Percentiles rank a stretch among this genome's conserved stretches.
These are phyloP conservation scores for Phyllotreta striolata DNA, from an alignment of 2,888 invertebrate species.

Conservation along the genomic window DNA sequence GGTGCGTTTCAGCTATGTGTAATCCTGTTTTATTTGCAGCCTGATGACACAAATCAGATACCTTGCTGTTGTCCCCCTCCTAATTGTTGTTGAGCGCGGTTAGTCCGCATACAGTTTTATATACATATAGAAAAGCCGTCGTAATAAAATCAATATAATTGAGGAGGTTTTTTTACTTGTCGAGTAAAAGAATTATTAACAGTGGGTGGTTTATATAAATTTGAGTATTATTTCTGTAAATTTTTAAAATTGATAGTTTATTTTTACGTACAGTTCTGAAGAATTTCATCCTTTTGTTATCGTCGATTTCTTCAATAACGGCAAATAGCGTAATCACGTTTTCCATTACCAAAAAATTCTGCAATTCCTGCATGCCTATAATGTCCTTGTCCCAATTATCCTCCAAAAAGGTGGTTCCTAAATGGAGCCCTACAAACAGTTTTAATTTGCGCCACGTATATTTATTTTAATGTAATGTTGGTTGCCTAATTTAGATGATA, in stretches of 20 bases:
- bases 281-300: constrained; percentile 51
- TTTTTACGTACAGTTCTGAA: constrained; percentile 45
- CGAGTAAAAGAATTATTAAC: no score
- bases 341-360: constrained; percentile 63
- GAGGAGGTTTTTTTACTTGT: no score
- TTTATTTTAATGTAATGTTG: not conserved
- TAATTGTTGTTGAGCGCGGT: no score
- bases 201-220: no score
- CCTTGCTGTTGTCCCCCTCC: no score
- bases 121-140: no score
- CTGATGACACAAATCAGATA: no score
- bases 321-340: constrained; percentile 62
- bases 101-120: no score
- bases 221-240: not conserved
- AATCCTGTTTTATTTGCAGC: no score
- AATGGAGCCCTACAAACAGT: constrained; percentile 47
- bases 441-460: not conserved
- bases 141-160: no score
- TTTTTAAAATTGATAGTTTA: not conserved
- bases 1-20: no score
- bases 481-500: not conserved
- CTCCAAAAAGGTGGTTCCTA: constrained; percentile 50
- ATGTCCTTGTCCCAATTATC: constrained; percentile 51
- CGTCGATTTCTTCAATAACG: constrained; percentile 57
- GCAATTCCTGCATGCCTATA: constrained; percentile 57